A percentile compares a stretch with the other conserved stretches of the same genome.
These are phyloP conservation scores for Eretmochelys imbricata DNA, from an alignment of 2,113 vertebrate genomes.

Conservation along the genomic window DNA sequence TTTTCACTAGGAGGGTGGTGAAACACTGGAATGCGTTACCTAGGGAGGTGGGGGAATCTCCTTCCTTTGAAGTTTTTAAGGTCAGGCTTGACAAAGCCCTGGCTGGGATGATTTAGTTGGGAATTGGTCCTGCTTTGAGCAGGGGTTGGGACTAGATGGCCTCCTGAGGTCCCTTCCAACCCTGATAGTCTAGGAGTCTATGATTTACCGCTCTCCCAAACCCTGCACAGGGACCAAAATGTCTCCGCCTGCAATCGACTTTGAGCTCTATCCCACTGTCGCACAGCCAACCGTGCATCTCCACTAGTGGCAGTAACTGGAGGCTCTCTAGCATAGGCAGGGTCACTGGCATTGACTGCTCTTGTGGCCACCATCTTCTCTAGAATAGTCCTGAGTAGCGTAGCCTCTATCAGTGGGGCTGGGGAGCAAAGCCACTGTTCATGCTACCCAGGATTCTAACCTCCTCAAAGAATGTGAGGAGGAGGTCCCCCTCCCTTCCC, in stretches of 20 bases:
- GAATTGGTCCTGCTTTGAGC: no score
- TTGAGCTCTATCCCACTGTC: background rate
- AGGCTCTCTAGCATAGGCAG: background rate
- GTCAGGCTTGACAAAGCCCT: no score
- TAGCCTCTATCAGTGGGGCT: accelerated
- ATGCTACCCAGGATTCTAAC: background rate
- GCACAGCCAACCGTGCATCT: background rate
- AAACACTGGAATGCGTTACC: no score
- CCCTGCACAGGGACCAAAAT: background rate
- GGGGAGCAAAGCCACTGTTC: background rate
- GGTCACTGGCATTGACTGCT: background rate
- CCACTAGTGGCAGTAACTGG: background rate
- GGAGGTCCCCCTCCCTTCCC: no score
- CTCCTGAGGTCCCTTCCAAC: no score
- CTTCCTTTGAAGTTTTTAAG: no score
- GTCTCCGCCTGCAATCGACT: background rate
- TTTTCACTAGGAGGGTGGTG: no score
- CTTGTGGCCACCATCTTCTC: background rate
- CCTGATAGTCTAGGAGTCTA: no score
- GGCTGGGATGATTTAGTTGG: no score
- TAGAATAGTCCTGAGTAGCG: background rate
- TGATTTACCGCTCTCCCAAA: background rate
- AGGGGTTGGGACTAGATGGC: no score
- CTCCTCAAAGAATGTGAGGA: background rate
- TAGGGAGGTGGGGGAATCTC: no score